Conservation (phyloP, 2,797 vertebrate species). For the Sebastes hubbsi region DNA sequence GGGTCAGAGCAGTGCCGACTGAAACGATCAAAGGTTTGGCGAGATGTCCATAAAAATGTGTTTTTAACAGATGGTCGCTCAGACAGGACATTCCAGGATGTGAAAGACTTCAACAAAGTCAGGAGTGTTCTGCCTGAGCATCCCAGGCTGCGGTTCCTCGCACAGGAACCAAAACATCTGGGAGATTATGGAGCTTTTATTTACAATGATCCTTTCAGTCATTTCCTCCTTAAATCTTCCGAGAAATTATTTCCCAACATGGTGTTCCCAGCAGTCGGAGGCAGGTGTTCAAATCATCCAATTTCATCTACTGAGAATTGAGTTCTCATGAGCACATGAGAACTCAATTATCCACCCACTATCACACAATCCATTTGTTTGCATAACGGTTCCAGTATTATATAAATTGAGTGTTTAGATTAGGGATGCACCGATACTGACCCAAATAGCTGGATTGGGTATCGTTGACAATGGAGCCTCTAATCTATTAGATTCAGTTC, state of each 20-base stretch:
- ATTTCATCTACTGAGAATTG: background rate
- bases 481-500: too few relatives aligned
- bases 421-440: too few relatives aligned
- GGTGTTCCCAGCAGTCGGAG: background rate
- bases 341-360: background rate
- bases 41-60: background rate
- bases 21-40: background rate
- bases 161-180: background rate
- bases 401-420: background rate
- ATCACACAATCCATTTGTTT: background rate
- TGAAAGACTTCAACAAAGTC: background rate
- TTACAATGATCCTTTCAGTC: background rate
- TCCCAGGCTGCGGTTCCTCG: background rate
- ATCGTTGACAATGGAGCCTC: too few relatives aligned
- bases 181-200: background rate
- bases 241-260: background rate
- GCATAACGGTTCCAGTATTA: background rate
- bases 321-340: background rate
- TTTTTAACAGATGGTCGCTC: background rate
- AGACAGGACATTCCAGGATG: background rate
- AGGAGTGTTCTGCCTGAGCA: background rate
- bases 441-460: too few relatives aligned
- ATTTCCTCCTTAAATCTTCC: background rate
- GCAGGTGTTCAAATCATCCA: background rate
- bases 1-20: background rate